Evolutionary conservation across 1,140 invertebrate genomes (phyloP).

Genomic region (Brachionus angularis): DNA sequence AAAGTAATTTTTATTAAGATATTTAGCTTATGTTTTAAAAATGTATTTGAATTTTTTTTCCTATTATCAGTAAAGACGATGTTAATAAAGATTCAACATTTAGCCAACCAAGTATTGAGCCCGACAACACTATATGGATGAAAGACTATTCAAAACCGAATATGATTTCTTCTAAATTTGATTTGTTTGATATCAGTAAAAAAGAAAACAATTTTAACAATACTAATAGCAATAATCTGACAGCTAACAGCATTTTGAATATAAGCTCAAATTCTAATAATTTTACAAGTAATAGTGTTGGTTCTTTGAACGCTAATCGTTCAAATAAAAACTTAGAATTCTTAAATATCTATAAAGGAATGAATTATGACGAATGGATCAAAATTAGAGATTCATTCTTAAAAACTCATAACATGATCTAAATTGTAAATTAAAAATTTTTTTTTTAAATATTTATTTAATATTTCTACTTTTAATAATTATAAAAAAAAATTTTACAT

Average conservation of each 20-base stretch:
- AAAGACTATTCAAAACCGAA: conserved; percentile 37
- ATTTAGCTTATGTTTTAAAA: background rate
- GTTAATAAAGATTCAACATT: conserved; percentile 15
- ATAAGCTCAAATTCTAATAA: background rate
- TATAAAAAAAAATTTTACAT: background rate
- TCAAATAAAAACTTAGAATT: conserved; percentile 5
- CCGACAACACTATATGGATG: conserved; percentile 35
- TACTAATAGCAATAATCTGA: no score
- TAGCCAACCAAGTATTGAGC: conserved; percentile 5
- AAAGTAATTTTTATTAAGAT: conserved; percentile 13
- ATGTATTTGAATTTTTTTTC: background rate
- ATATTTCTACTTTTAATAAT: background rate
- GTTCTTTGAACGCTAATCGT: conserved; percentile 7
- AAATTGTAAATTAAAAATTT: conserved; percentile 19
- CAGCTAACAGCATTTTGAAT: background rate
- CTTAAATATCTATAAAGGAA: conserved; percentile 35
- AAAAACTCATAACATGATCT: conserved; percentile 40
- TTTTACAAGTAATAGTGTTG: conserved; percentile 11
- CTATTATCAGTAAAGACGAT: conserved; percentile 20
- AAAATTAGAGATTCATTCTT: conserved; percentile 36
- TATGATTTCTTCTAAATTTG: background rate
- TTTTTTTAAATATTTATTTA: no score
- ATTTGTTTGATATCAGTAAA: conserved; percentile 17
- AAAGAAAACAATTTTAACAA: background rate
- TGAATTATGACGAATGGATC: conserved; percentile 41